Evolutionary conservation across 2,797 vertebrate species (phyloP).

Genomic region (Cossypha polioptera): DNA sequence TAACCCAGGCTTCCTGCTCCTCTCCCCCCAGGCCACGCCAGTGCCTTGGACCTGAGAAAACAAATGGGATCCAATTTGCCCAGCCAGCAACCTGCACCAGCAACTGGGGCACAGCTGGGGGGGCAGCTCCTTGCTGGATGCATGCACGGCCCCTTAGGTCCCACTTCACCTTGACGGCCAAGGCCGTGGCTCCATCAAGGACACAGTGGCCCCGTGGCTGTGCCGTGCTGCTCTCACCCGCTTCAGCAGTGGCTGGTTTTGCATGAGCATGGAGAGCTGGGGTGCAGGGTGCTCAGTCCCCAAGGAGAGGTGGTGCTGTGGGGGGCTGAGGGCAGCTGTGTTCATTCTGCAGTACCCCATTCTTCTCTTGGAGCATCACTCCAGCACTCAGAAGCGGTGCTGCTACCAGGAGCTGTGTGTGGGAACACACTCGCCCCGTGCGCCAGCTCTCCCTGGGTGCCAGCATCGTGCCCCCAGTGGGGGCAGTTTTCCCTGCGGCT

Average conservation of each 20-base stretch:
- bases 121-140: not conserved
- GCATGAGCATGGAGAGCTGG: not conserved
- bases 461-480: not conserved
- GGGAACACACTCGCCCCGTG: not conserved
- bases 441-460: not conserved
- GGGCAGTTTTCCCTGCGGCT: not conserved
- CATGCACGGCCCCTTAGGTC: fast-evolving
- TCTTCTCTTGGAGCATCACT: not conserved
- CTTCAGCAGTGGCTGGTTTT: not conserved
- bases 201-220: not conserved
- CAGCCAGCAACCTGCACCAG: not conserved
- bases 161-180: not conserved
- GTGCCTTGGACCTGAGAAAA: not conserved
- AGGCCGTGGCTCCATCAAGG: not conserved
- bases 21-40: not conserved
- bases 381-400: fast-evolving
- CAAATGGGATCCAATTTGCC: not conserved
- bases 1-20: not conserved
- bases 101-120: not conserved
- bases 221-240: not conserved
- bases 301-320: not conserved
- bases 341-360: fast-evolving
- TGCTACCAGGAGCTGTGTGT: fast-evolving
- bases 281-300: not conserved
- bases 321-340: not conserved